Base-by-base conservation (phyloP, 2,888 invertebrate genomes). In the Aporophyla lueneburgensis region DNA sequence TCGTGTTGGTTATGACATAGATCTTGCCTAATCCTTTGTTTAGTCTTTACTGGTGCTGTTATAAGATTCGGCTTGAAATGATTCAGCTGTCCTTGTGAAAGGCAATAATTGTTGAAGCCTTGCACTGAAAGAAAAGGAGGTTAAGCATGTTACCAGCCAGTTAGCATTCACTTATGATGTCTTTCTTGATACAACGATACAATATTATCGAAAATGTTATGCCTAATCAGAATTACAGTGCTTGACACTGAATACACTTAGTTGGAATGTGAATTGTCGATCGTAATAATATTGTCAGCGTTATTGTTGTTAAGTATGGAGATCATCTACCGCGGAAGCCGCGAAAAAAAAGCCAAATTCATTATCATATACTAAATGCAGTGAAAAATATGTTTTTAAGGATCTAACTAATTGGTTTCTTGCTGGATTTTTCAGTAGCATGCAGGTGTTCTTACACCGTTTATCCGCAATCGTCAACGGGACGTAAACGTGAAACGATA, bases 31-130 rank as follows among this genome's bases (percentile, higher is more conserved):
- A 68, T 68, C 10, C 46, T 69, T 65, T 71, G 27, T 9, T 2
- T 9, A 43, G 27, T 21, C 12, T 21, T 21, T 21, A n/a, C 12
- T 24, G 12, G 16, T n/a, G 6, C 16, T n/a, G 10, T 46, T 24
- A 5, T 27, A 21, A 14, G 7, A 61, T 69, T 49, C 33, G 16
- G 9, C 7, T 7, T 27, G 7, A 24, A 58, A 24, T 49, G 4
- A 27, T 46, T 27, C 43, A 61, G 49, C n/a, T 43, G 10, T 33
- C 9, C 16, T 27, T 63, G 9, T 63, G 5, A n/a, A 24, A 63
- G 14, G 12, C 21, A 24, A 71, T 16, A 54, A 40, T 14, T 19
- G 6, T 9, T 12, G 77, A 78, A 78, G 78, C 71, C 78, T 54
- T n/a, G 53, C 51, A 49, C 14, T 33, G 33, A 33, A 21, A 14